These are phyloP conservation scores for Pitta sordida DNA, from an alignment of 2,113 vertebrate genomes.

Conservation along the genomic window DNA sequence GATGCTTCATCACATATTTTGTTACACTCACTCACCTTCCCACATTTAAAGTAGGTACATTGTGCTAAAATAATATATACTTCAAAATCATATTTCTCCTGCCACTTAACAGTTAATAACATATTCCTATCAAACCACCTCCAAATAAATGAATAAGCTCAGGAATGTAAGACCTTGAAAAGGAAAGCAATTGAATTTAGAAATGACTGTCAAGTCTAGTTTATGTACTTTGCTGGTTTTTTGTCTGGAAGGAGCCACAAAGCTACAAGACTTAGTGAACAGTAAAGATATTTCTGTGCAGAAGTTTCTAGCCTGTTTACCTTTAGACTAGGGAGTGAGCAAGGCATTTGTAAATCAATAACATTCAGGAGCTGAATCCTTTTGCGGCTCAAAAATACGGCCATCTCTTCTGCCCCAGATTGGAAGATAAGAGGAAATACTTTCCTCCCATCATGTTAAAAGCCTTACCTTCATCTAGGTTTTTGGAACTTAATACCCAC, in stretches of 20 bases:
- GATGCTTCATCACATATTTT: not conserved
- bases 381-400: not conserved
- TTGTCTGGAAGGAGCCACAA: not conserved
- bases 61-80: not conserved
- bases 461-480: not conserved
- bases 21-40: not conserved
- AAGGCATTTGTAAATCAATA: not conserved
- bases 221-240: not conserved
- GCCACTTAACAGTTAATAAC: not conserved
- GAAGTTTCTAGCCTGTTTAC: not conserved
- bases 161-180: not conserved
- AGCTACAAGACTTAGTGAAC: not conserved
- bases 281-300: not conserved
- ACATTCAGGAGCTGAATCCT: not conserved
- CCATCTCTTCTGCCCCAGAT: not conserved
- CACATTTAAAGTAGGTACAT: not conserved
- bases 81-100: not conserved
- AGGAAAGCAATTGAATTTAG: not conserved
- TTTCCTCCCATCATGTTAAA: not conserved
- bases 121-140: not conserved
- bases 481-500: not conserved
- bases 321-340: not conserved
- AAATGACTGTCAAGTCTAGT: not conserved
- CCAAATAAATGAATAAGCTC: not conserved
- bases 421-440: not conserved